Evolutionary conservation across 1,140 invertebrate genomes (phyloP).

Genomic region (Hestina assimilis): DNA sequence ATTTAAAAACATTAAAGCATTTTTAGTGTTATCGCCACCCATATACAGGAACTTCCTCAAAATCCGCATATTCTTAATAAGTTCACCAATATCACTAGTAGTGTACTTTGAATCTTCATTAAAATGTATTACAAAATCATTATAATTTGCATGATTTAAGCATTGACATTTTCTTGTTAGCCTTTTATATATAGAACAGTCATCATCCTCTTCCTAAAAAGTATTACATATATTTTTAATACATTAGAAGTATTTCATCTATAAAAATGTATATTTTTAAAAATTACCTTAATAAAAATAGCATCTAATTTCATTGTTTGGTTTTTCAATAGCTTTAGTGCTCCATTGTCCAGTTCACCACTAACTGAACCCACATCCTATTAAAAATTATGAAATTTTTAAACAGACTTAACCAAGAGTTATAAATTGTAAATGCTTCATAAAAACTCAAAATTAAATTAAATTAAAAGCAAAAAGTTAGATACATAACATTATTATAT

Average conservation of each 20-base stretch:
- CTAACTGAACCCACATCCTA: background rate
- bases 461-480: background rate
- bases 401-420: background rate
- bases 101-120: constrained; percentile 57
- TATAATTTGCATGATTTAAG: constrained; percentile 52
- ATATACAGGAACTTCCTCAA: constrained; percentile 67
- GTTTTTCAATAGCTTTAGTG: constrained; percentile 36
- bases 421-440: background rate
- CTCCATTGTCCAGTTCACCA: constrained; percentile 3
- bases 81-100: constrained; percentile 52
- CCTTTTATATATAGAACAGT: constrained; percentile 62
- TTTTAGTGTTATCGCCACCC: constrained; percentile 51
- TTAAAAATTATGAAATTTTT: background rate
- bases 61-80: constrained; percentile 66
- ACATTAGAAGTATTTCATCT: background rate
- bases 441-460: no score
- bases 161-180: constrained; percentile 64
- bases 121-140: constrained; percentile 67
- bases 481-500: background rate
- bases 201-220: constrained; percentile 49
- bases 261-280: background rate
- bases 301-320: constrained; percentile 41
- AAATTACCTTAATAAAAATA: constrained; percentile 41
- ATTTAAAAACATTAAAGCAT: constrained; percentile 63
- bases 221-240: background rate